A percentile compares a stretch with the other conserved stretches of the same genome.
Evolutionary conservation across 2,888 invertebrate genomes (phyloP).

Genomic region (Nomada goodeniana): DNA sequence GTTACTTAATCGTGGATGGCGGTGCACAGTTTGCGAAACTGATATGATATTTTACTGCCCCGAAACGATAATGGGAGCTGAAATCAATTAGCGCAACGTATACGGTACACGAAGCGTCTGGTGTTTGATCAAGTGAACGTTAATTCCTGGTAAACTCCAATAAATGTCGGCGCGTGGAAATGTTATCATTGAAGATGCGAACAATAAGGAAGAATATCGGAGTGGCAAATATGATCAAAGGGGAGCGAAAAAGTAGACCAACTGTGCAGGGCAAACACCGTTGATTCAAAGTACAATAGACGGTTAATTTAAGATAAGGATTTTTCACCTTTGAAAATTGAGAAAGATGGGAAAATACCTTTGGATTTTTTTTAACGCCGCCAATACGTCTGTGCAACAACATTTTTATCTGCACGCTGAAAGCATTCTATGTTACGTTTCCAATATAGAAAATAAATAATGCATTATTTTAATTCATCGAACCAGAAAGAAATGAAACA

Average conservation of each 20-base stretch:
- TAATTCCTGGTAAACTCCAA: not conserved
- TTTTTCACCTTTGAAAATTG: not conserved
- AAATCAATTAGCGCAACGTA: not conserved
- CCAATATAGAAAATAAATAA: too few species aligned
- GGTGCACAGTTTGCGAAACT: too few species aligned
- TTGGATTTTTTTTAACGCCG: too few species aligned
- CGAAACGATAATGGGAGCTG: not conserved
- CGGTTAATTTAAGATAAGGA: too few species aligned
- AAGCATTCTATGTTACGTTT: too few species aligned
- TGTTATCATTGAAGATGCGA: not conserved
- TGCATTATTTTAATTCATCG: too few species aligned
- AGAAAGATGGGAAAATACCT: not conserved
- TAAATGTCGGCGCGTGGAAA: not conserved
- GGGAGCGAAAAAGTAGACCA: not conserved
- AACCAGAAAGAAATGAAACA: too few species aligned
- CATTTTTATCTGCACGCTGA: too few species aligned
- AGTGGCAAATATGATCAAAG: not conserved
- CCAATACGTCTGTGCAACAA: too few species aligned
- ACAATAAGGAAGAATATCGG: not conserved
- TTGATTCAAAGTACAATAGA: too few species aligned
- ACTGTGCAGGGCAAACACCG: not conserved
- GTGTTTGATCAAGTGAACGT: not conserved
- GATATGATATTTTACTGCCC: too few species aligned
- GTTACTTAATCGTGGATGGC: too few species aligned
- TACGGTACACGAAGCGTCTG: not conserved